Conservation (phyloP, 2,888 invertebrate species). For the Iphiclides podalirius region DNA sequence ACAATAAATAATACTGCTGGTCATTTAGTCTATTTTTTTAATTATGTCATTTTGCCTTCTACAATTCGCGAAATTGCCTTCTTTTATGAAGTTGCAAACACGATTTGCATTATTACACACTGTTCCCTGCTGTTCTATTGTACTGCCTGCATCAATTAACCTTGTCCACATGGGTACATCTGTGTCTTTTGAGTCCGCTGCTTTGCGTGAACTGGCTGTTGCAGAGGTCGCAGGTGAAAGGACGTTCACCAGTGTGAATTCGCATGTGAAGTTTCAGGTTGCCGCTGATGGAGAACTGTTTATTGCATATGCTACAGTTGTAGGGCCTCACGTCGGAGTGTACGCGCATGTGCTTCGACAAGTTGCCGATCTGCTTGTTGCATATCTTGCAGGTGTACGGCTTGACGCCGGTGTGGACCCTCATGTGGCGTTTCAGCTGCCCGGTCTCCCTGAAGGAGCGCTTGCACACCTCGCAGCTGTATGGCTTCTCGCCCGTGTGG, state of each 20-base stretch:
- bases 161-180: constrained; percentile 38
- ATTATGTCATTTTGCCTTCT: too few relatives aligned
- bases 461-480: constrained; percentile 57
- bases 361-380: constrained; percentile 65
- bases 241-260: constrained; percentile 46
- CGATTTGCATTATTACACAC: too few relatives aligned
- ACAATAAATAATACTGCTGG: too few relatives aligned
- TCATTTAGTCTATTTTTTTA: too few relatives aligned
- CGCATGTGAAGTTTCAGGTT: constrained; percentile 57
- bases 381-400: constrained; percentile 67
- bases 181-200: constrained; percentile 48
- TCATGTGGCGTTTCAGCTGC: constrained; percentile 60
- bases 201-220: constrained; percentile 48
- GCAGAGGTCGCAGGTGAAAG: constrained; percentile 46
- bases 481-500: constrained; percentile 65
- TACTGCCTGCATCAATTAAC: too few relatives aligned
- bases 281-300: constrained; percentile 51
- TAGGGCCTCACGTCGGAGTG: constrained; percentile 55
- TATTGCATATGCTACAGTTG: constrained; percentile 50
- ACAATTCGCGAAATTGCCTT: too few relatives aligned
- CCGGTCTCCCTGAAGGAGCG: constrained; percentile 61
- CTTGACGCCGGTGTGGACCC: constrained; percentile 60
- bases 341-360: constrained; percentile 63
- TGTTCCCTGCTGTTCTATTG: too few relatives aligned
- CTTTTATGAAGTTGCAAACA: too few relatives aligned